Conservation (phyloP, 2,888 invertebrate species). For the Leptothorax acervorum region DNA sequence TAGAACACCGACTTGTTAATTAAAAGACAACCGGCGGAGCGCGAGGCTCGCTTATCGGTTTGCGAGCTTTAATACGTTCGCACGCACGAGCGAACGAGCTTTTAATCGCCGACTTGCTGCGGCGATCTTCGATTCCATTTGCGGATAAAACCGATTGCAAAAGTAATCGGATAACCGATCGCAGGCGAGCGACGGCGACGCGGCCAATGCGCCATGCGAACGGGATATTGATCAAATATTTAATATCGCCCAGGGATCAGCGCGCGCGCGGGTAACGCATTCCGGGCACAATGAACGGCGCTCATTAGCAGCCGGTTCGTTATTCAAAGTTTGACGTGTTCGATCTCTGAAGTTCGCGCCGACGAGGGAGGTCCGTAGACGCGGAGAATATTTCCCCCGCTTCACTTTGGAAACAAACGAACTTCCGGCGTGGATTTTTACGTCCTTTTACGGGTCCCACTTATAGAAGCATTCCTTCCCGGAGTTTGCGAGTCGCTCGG, state of each 20-base stretch:
- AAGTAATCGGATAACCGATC: conserved; percentile 62
- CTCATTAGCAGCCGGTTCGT: conserved; percentile 51
- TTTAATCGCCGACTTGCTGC: conserved; percentile 54
- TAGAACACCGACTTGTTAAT: conserved; percentile 36
- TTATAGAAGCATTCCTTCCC: neutral
- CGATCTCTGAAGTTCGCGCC: conserved; percentile 44
- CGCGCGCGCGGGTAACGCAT: conserved; percentile 25
- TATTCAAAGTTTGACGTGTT: conserved; percentile 55
- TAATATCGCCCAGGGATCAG: conserved; percentile 41
- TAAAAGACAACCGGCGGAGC: conserved; percentile 47
- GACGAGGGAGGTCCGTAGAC: conserved; percentile 8
- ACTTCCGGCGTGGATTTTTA: conserved; percentile 42
- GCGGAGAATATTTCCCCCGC: conserved; percentile 24
- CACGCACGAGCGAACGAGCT: conserved; percentile 42
- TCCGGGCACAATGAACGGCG: conserved; percentile 44
- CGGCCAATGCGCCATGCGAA: conserved; percentile 36
- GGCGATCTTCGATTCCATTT: conserved; percentile 55
- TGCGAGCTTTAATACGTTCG: conserved; percentile 51
- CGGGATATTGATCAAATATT: conserved; percentile 49
- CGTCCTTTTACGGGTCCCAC: conserved; percentile 17
- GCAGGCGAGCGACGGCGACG: conserved; percentile 23
- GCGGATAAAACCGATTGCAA: conserved; percentile 61
- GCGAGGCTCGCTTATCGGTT: conserved; percentile 44
- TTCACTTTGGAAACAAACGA: conserved; percentile 41
- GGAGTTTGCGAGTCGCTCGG: neutral